Conservation (phyloP, 2,797 vertebrate genomes). For the Myotis vivesi region DNA sequence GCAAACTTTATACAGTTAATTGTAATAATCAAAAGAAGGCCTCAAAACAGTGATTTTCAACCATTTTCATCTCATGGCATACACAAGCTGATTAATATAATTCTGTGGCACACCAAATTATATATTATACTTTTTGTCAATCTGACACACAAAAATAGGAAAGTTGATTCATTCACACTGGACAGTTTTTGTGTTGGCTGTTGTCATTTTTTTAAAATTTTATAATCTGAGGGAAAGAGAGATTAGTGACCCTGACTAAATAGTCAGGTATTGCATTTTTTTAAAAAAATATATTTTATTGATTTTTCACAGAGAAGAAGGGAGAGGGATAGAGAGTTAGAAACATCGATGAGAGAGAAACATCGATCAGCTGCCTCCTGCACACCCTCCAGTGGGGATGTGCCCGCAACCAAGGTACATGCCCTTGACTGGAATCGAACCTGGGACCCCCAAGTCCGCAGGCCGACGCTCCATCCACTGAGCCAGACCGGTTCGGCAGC, state of each 20-base stretch:
- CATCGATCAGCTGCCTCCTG: no score
- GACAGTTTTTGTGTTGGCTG: not conserved
- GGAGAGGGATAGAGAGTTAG: no score
- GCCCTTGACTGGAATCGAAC: no score
- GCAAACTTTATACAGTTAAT: not conserved
- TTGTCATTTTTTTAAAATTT: not conserved
- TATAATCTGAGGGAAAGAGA: not conserved
- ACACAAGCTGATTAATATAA: not conserved
- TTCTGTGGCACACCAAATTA: not conserved
- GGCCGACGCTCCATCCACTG: no score
- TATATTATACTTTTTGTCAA: not conserved
- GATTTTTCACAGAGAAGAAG: no score
- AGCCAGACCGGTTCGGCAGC: no score
- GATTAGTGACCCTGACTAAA: not conserved
- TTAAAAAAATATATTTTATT: no score
- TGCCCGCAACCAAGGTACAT: no score
- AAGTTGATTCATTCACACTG: not conserved
- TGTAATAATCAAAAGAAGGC: not conserved
- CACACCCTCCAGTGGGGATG: no score
- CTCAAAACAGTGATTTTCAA: not conserved
- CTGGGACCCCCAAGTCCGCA: no score
- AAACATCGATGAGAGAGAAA: no score
- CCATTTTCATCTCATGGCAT: not conserved
- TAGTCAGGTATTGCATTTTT: not conserved
- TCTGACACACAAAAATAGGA: not conserved